A percentile compares a stretch with the other conserved stretches of the same genome.
Conservation (phyloP, 2,797 vertebrate species). For the Cryptoprocta ferox region DNA sequence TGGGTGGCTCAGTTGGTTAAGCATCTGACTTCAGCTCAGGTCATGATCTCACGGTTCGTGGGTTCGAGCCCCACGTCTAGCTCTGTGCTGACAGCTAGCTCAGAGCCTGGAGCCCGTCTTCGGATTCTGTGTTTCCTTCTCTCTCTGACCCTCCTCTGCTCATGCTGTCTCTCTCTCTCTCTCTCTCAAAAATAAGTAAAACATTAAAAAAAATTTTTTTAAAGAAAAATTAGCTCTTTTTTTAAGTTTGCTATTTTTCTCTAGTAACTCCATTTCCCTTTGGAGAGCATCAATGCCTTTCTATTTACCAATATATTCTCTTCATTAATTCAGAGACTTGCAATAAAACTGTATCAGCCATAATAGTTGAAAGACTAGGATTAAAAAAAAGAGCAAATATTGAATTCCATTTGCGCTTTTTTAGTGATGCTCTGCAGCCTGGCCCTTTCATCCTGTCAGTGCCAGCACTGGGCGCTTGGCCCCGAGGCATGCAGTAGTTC, state of each 20-base stretch:
- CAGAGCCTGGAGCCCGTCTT: too few species aligned
- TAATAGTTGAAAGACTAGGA: slow-evolving; percentile 37
- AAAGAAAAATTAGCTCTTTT: not conserved
- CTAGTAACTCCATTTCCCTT: slow-evolving; percentile 42
- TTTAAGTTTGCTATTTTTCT: slow-evolving; percentile 38
- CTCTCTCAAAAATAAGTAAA: too few species aligned
- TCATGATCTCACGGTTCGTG: too few species aligned
- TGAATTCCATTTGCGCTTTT: slow-evolving; percentile 59
- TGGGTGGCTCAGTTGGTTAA: too few species aligned
- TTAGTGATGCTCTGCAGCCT: not conserved
- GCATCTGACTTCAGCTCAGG: too few species aligned
- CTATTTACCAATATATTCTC: slow-evolving; percentile 62
- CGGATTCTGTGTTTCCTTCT: too few species aligned
- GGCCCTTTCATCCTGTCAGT: not conserved
- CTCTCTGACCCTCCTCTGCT: too few species aligned
- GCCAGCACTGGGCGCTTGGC: not conserved
- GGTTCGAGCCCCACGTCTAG: too few species aligned
- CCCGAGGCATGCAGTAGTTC: not conserved
- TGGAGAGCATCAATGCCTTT: slow-evolving; percentile 43
- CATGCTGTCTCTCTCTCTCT: too few species aligned
- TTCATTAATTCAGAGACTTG: slow-evolving; percentile 60
- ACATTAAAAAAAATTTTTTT: not conserved
- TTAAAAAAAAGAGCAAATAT: not conserved
- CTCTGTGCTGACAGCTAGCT: too few species aligned
- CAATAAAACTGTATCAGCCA: slow-evolving; percentile 38